Base-by-base conservation (phyloP, 2,797 vertebrate species). In the Takifugu ocellatus region DNA sequence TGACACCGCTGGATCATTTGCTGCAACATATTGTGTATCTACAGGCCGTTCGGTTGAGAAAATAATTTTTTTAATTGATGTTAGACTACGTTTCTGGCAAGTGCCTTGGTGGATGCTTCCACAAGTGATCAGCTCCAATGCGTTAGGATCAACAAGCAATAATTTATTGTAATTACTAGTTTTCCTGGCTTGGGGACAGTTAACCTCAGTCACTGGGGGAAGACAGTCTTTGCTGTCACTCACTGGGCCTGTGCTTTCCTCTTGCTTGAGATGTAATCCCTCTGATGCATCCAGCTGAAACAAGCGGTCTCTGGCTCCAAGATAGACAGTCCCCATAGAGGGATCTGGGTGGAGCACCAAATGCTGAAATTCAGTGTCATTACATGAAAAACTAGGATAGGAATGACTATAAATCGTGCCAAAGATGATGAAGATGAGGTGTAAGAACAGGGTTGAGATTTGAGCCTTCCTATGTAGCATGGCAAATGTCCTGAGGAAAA, bases 11-110 rank as follows among this genome's bases (percentile, higher is more conserved):
- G 95, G 95, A 68, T 98, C 96, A 0, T 97, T 99, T 66, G 96
- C 96, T 0, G 95, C 96, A 15, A 99, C 96, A 0, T 98, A 96
- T 72, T 99, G 96, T 0, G 95, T 97, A 66, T 98, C 96, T 50
- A 96, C 95, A 0, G 96, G 96, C 61, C 94, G 90, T 75, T 94
- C 92, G 0, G 94, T 93, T 54, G 92, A 90, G 68, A 98, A 96
- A 8, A 95, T 87, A 25, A 97, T 71, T 0, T 79, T 68, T 17
- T 78, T 72, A 0, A 99, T 91, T 2, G 92, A 92, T 0, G 48
- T 46, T 6, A 97, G 88, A 66, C 88, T 93, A 65, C 95, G 92
- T 75, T 96, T 97, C 79, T 98, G 95, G 36, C 96, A 99, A 70
- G 94, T 93, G 0, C 96, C 96, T 82, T 99, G 96, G 84, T 96